phyloP scores from a whole-genome alignment of 2,888 invertebrate species.

The Bombyx huttoni region DNA sequence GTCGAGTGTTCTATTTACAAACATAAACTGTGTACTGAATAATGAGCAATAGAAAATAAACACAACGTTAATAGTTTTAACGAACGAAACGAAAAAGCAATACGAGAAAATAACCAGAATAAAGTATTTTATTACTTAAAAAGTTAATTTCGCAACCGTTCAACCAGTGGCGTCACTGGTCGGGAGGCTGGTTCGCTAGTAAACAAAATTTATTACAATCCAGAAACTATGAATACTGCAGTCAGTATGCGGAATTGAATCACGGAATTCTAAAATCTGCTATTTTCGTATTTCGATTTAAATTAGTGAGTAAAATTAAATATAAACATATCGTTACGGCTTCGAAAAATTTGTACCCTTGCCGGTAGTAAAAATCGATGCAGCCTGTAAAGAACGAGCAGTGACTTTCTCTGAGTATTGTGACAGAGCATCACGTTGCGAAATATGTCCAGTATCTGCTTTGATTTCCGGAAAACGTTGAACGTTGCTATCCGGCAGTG shows the following conservation, averaged over 20 bases:
- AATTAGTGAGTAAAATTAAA: not conserved
- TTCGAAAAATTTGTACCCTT: too few species aligned
- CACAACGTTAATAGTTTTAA: conserved; percentile 3
- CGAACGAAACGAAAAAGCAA: not conserved
- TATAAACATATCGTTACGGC: too few species aligned
- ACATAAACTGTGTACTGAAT: not conserved
- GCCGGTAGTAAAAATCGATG: too few species aligned
- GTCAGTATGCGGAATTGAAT: not conserved
- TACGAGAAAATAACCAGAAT: not conserved
- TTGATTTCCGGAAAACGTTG: too few species aligned
- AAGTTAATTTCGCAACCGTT: not conserved
- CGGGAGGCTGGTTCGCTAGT: not conserved
- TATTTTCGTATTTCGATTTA: not conserved
- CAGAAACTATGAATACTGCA: not conserved
- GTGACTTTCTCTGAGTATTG: too few species aligned
- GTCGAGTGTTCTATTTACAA: conserved; percentile 3
- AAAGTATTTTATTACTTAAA: not conserved
- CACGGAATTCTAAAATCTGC: not conserved
- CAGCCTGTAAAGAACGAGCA: too few species aligned
- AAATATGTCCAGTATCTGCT: too few species aligned
- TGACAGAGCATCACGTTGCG: too few species aligned
- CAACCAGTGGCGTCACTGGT: not conserved
- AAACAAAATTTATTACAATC: not conserved
- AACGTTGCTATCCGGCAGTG: too few species aligned
- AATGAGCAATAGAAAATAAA: not conserved